Conservation (phyloP, 1,140 invertebrate genomes). For the Portunus trituberculatus region DNA sequence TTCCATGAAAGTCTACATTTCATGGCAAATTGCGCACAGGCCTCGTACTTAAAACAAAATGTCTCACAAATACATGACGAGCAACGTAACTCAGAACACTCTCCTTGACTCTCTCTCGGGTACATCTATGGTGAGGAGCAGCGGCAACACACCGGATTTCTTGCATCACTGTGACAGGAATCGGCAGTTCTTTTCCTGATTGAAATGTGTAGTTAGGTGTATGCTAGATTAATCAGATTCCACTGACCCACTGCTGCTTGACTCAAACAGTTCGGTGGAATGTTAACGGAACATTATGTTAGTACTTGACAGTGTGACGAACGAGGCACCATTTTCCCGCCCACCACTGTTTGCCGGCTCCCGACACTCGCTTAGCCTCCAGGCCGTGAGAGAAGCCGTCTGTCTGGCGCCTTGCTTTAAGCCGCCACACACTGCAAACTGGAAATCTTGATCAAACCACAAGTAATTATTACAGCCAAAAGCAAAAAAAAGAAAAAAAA, state of each 20-base stretch:
- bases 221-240: background rate
- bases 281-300: no score
- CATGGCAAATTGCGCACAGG: no score
- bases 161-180: background rate
- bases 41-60: no score
- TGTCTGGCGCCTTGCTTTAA: background rate
- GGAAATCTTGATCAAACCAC: constrained; percentile 27
- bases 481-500: background rate
- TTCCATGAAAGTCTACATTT: no score
- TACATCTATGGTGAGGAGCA: background rate
- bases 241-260: no score
- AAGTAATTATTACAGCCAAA: background rate
- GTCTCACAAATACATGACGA: no score
- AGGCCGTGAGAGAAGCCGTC: background rate
- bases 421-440: background rate
- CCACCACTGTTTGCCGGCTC: background rate
- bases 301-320: background rate
- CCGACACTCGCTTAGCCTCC: background rate
- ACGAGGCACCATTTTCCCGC: background rate
- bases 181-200: background rate
- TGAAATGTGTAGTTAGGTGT: background rate
- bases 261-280: no score
- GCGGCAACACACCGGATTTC: background rate
- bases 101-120: background rate
- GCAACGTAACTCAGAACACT: no score